These are phyloP conservation scores for Aurelia sp. DNA, from an alignment of 30 jellyfish, hydroid and myxozoan genomes.

Conservation along the genomic window DNA sequence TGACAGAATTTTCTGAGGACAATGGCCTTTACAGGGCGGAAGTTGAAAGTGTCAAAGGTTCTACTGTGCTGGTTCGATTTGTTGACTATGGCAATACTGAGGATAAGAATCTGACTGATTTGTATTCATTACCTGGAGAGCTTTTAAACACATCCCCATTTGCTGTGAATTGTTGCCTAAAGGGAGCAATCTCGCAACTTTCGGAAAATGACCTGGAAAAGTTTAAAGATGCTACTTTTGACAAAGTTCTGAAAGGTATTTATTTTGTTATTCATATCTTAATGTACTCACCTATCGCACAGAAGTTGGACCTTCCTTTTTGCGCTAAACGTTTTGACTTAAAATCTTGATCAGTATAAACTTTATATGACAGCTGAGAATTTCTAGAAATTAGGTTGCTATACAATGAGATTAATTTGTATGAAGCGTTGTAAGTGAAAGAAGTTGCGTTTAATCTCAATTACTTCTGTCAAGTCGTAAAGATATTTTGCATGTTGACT, in stretches of 20 bases:
- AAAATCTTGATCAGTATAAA: too few species aligned
- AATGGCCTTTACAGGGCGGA: slow-evolving; percentile 49
- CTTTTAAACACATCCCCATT: slow-evolving; percentile 8
- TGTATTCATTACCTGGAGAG: slow-evolving; percentile 15
- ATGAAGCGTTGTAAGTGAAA: too few species aligned
- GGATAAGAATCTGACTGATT: slow-evolving; percentile 13
- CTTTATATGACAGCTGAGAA: too few species aligned
- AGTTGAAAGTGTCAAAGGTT: slow-evolving; percentile 1
- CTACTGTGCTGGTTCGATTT: slow-evolving; percentile 18
- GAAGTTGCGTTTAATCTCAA: too few species aligned
- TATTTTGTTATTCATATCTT: too few species aligned
- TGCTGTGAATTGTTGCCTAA: slow-evolving; percentile 9
- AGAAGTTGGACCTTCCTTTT: too few species aligned
- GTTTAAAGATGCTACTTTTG: slow-evolving; percentile 7
- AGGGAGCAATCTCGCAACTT: not conserved
- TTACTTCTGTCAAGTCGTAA: too few species aligned
- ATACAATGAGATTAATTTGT: too few species aligned
- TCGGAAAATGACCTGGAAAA: slow-evolving; percentile 1
- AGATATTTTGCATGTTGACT: too few species aligned
- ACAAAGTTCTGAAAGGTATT: slow-evolving; percentile 18
- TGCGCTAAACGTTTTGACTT: too few species aligned
- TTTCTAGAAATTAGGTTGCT: too few species aligned
- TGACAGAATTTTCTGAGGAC: slow-evolving; percentile 54
- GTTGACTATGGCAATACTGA: slow-evolving; percentile 59
- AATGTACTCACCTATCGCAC: too few species aligned